A percentile compares a stretch with the other conserved stretches of the same genome.
Conservation (phyloP, 2,797 vertebrate genomes). For the Dendrocincla tyrannina region DNA sequence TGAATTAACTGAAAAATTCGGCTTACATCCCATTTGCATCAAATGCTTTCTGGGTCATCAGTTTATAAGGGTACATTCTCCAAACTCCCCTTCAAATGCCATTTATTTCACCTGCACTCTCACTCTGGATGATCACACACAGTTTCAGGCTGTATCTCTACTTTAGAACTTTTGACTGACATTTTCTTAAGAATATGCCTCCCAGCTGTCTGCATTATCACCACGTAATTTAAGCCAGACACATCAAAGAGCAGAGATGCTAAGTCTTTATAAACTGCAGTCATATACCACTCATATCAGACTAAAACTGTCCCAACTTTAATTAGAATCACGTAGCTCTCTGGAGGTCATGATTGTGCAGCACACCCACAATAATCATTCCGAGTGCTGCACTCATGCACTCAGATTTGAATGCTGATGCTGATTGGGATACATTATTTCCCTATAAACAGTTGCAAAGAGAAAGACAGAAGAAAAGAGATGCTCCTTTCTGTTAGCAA, state of each 20-base stretch:
- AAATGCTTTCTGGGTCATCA: background rate
- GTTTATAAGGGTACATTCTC: background rate
- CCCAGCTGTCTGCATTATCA: background rate
- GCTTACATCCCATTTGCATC: background rate
- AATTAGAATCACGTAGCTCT: conserved; percentile 35
- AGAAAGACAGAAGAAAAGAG: background rate
- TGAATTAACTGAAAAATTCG: background rate
- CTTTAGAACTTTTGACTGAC: background rate
- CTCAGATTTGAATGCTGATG: background rate
- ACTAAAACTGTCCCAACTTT: conserved; percentile 1
- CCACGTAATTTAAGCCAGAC: background rate
- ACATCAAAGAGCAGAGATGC: background rate
- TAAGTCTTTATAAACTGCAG: background rate
- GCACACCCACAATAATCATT: background rate
- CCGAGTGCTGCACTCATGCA: background rate
- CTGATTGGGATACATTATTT: background rate
- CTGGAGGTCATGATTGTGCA: background rate
- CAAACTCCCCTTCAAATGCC: background rate
- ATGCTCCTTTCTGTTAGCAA: background rate
- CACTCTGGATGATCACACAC: background rate
- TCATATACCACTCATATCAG: background rate
- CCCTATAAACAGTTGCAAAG: background rate
- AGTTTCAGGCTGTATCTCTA: background rate
- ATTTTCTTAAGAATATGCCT: background rate
- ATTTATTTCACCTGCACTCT: background rate